Conservation (phyloP, 2,797 vertebrate species). For the Rhinatrema bivittatum region DNA sequence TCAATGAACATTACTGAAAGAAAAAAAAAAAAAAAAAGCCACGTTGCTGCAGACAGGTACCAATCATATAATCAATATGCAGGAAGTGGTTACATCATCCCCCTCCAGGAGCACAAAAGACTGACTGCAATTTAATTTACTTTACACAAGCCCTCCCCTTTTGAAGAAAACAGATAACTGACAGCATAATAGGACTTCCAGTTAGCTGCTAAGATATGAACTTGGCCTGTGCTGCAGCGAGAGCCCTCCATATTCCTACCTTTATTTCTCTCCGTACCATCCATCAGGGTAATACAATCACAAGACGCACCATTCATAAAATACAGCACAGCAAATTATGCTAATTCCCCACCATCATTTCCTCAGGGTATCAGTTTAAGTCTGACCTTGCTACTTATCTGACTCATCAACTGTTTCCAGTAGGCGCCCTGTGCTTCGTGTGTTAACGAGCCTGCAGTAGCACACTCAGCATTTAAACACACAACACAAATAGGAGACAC, state of each 20-base stretch:
- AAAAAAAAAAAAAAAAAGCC: constrained; percentile 29
- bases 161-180: constrained; percentile 29
- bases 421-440: too few species aligned
- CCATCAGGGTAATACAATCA: constrained; percentile 10
- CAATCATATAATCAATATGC: constrained; percentile 53
- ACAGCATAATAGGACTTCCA: constrained; percentile 41
- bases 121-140: constrained; percentile 34
- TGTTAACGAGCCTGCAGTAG: too few species aligned
- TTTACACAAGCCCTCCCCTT: constrained; percentile 32
- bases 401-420: too few species aligned
- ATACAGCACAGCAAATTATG: constrained; percentile 1
- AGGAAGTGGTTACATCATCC: constrained; percentile 38
- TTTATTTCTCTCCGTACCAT: constrained; percentile 25
- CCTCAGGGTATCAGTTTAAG: constrained; percentile 6
- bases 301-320: constrained; percentile 12
- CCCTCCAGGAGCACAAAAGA: constrained; percentile 35
- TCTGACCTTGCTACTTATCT: not conserved
- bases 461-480: too few species aligned
- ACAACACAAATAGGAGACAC: too few species aligned
- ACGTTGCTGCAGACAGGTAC: constrained; percentile 38
- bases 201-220: constrained; percentile 34
- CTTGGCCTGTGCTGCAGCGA: constrained; percentile 22
- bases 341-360: constrained; percentile 1
- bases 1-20: constrained; percentile 45
- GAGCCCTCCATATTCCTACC: constrained; percentile 25